phyloP scores from a whole-genome alignment of 2,113 vertebrate genomes.

The Cololabis saira region DNA sequence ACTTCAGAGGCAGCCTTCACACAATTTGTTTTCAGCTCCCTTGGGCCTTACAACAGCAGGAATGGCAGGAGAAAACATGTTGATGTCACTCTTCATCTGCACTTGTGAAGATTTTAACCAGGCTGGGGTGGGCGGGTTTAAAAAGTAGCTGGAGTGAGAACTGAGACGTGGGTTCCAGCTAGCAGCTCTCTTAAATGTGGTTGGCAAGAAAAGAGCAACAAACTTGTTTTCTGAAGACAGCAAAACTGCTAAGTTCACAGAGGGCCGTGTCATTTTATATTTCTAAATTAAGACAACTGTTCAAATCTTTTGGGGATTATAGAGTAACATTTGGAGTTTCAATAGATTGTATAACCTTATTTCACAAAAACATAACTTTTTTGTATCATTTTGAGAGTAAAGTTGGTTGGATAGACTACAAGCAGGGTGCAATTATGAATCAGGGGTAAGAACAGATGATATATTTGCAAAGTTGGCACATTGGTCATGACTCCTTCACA shows the following conservation, averaged over 20 bases:
- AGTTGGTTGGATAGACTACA: too few species aligned
- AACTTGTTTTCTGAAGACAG: not conserved
- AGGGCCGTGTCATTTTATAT: not conserved
- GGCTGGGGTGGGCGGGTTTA: not conserved
- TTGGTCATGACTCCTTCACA: too few species aligned
- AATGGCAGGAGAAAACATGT: constrained; percentile 26
- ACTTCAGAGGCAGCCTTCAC: constrained; percentile 66
- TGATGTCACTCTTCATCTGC: constrained; percentile 6
- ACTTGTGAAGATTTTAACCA: constrained; percentile 10
- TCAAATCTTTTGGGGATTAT: not conserved
- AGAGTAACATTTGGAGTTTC: too few species aligned
- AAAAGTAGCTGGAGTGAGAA: constrained; percentile 4
- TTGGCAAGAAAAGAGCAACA: not conserved
- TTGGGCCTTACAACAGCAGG: constrained; percentile 41
- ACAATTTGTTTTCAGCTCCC: constrained; percentile 55
- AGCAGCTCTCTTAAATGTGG: not conserved
- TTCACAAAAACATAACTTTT: too few species aligned
- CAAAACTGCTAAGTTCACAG: not conserved
- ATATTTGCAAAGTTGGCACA: too few species aligned
- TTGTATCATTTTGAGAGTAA: too few species aligned
- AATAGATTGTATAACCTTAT: too few species aligned
- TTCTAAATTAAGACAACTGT: too few species aligned
- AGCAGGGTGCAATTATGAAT: too few species aligned
- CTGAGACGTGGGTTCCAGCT: not conserved
- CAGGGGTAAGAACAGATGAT: too few species aligned